Conservation (phyloP, 1,140 invertebrate species). For the Aleiodes sp. region DNA sequence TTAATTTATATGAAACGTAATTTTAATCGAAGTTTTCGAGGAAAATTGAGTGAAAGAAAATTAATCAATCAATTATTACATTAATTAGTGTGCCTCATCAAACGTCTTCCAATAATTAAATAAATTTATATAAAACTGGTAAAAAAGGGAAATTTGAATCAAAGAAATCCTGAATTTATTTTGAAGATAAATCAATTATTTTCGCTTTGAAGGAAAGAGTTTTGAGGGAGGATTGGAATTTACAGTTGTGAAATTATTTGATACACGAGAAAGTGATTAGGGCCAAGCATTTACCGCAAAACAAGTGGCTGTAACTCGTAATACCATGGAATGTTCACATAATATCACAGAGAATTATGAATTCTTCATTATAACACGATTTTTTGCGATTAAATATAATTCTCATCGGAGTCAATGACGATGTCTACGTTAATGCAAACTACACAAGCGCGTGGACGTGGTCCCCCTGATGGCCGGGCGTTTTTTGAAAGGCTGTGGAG, state of each 20-base stretch:
- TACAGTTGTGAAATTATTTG: no score
- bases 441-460: slow-evolving; percentile 57
- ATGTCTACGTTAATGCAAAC: slow-evolving; percentile 47
- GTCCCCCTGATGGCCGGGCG: slow-evolving; percentile 59
- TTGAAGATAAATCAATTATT: no score
- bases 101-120: slow-evolving; percentile 47
- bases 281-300: not conserved
- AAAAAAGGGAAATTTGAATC: not conserved
- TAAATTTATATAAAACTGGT: not conserved
- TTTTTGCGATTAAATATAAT: no score
- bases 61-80: slow-evolving; percentile 2
- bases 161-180: not conserved
- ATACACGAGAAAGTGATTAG: not conserved
- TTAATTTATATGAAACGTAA: not conserved
- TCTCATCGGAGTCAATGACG: no score
- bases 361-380: no score
- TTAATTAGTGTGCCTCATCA: slow-evolving; percentile 48
- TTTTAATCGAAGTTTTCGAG: not conserved
- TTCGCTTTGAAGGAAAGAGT: no score
- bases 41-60: not conserved
- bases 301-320: no score
- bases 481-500: slow-evolving; percentile 61
- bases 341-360: no score
- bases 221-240: no score
- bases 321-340: no score